These are phyloP conservation scores for Myocastor coypus DNA, from an alignment of 2,113 vertebrate genomes.

Conservation along the genomic window DNA sequence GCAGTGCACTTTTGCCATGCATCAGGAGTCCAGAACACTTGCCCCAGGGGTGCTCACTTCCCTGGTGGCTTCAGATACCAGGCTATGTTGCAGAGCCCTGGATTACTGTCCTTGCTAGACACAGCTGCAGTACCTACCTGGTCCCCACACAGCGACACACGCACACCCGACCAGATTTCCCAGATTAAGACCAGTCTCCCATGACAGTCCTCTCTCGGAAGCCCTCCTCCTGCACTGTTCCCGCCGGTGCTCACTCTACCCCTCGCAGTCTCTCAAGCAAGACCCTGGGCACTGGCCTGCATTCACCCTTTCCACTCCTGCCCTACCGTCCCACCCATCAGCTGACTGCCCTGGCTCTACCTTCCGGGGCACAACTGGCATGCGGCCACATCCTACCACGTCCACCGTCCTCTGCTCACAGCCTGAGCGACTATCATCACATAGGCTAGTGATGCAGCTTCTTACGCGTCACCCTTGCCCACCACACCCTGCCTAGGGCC, in stretches of 20 bases:
- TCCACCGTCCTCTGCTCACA: not conserved
- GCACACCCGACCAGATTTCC: not conserved
- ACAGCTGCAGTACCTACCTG: accelerated
- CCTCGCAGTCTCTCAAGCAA: too few relatives aligned
- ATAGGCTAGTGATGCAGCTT: accelerated
- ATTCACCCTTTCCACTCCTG: not conserved
- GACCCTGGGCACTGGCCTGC: not conserved
- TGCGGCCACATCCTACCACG: not conserved
- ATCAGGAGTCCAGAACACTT: accelerated
- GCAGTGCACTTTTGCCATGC: accelerated
- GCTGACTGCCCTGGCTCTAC: too few relatives aligned
- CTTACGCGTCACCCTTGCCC: not conserved
- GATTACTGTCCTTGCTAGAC: not conserved
- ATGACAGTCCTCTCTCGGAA: not conserved
- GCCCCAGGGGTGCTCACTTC: not conserved
- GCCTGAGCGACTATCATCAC: accelerated
- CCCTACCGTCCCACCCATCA: not conserved
- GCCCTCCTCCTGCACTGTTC: not conserved
- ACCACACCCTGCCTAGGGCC: not conserved
- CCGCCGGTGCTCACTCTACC: not conserved
- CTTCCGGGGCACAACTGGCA: not conserved
- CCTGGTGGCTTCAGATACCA: not conserved
- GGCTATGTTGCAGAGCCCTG: accelerated
- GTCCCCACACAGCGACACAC: not conserved
- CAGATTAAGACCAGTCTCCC: not conserved